Conservation (phyloP, 1,140 invertebrate genomes). For the Zaprionus nigranus region DNA sequence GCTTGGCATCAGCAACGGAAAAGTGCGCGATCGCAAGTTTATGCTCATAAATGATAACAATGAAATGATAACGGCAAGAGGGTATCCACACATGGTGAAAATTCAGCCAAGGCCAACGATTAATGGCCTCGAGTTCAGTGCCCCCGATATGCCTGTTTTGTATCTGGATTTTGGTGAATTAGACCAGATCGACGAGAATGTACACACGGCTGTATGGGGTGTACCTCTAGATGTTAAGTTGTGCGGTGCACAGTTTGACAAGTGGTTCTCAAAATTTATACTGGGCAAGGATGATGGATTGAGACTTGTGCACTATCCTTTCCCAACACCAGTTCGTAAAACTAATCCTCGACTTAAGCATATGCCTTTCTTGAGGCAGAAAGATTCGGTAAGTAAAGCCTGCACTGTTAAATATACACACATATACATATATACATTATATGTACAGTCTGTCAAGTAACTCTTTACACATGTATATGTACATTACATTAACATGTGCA, state of each 20-base stretch:
- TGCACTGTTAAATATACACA: background rate
- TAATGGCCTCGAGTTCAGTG: constrained; percentile 76
- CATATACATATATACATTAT: too few species aligned
- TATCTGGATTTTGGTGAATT: constrained; percentile 84
- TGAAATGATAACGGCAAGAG: constrained; percentile 85
- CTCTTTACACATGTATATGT: too few species aligned
- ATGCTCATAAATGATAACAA: constrained; percentile 85
- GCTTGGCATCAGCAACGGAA: constrained; percentile 84
- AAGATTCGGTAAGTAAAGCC: constrained; percentile 66
- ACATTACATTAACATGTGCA: too few species aligned
- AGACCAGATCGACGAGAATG: constrained; percentile 62
- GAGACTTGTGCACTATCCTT: constrained; percentile 86
- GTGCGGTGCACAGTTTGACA: constrained; percentile 87
- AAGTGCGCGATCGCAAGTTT: constrained; percentile 85
- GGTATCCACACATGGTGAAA: constrained; percentile 85
- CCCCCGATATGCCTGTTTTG: constrained; percentile 85
- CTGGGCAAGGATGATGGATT: constrained; percentile 86
- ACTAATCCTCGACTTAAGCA: constrained; percentile 51
- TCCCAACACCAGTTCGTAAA: constrained; percentile 80
- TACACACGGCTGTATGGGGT: constrained; percentile 85
- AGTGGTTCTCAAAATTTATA: constrained; percentile 87
- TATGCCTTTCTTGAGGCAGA: constrained; percentile 64
- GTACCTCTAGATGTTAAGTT: constrained; percentile 85
- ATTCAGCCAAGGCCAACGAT: constrained; percentile 83
- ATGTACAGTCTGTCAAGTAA: too few species aligned